phyloP scores from a whole-genome alignment of 37 sponge, comb jelly and placozoan species.

The Cliona cf. orientalis region DNA sequence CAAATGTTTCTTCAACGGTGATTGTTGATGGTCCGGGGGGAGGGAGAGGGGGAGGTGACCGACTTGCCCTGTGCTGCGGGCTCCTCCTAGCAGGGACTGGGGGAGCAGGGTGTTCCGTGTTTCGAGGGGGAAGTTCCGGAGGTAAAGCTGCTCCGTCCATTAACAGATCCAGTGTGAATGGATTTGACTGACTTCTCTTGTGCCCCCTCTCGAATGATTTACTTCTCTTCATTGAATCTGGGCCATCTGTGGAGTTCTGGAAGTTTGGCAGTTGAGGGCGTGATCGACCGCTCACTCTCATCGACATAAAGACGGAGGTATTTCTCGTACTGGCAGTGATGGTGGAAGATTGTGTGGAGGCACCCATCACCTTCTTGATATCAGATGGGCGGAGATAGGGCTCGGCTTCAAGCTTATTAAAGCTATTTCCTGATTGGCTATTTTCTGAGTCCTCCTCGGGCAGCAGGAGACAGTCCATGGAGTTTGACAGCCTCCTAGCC shows the following conservation, averaged over 20 bases:
- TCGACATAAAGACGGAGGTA: slow-evolving; percentile 16
- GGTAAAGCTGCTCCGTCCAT: neutral
- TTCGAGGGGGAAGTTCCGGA: slow-evolving; percentile 12
- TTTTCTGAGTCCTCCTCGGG: neutral
- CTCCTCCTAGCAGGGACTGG: neutral
- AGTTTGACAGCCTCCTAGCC: slow-evolving; percentile 25
- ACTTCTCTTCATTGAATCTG: neutral
- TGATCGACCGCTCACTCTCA: slow-evolving; percentile 5
- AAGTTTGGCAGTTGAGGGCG: neutral
- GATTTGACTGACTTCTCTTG: slow-evolving; percentile 39
- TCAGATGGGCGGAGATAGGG: slow-evolving; percentile 60
- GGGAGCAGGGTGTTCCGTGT: neutral
- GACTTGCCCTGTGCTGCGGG: neutral
- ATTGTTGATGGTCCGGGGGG: neutral
- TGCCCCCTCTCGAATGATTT: slow-evolving; percentile 2
- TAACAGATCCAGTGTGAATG: slow-evolving; percentile 14
- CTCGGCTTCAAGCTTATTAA: slow-evolving; percentile 20
- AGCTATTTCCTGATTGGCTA: neutral
- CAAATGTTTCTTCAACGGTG: neutral
- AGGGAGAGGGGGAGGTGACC: neutral
- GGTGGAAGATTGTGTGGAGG: neutral
- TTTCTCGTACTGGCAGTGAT: neutral
- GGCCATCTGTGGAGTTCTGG: neutral
- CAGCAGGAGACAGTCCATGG: slow-evolving; percentile 36
- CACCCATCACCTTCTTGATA: slow-evolving; percentile 5